phyloP scores from a whole-genome alignment of 2,113 vertebrate species.

The Sterna hirundo region DNA sequence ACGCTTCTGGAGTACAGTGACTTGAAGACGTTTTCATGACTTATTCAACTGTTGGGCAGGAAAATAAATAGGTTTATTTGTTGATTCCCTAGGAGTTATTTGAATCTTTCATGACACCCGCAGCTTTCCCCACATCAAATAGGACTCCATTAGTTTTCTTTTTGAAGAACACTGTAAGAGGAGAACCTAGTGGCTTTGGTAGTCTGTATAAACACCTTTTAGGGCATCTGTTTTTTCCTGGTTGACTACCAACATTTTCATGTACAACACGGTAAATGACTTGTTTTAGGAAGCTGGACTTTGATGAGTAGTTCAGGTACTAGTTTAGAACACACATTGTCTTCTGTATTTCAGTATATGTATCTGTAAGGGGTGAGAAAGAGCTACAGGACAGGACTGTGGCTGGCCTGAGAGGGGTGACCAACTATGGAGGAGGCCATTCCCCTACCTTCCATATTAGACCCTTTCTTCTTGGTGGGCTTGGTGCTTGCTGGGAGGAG shows the following conservation, averaged over 20 bases:
- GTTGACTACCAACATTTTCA: background rate
- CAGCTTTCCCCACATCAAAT: background rate
- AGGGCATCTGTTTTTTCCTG: background rate
- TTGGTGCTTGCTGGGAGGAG: background rate
- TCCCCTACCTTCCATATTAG: background rate
- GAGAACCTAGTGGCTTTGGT: background rate
- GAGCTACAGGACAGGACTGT: background rate
- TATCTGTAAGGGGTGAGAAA: background rate
- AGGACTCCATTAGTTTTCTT: background rate
- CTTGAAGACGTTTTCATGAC: background rate
- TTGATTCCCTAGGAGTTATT: slow-evolving; percentile 5
- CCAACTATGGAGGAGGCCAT: background rate
- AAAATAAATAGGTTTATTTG: slow-evolving; percentile 43
- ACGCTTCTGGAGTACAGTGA: background rate
- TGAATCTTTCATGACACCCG: slow-evolving; percentile 1
- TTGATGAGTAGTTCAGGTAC: background rate
- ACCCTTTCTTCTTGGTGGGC: background rate
- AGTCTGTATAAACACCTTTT: background rate
- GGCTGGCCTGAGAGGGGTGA: background rate
- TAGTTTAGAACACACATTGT: background rate
- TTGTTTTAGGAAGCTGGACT: background rate
- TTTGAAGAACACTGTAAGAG: background rate
- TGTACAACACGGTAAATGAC: background rate
- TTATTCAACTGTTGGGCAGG: slow-evolving; percentile 21
- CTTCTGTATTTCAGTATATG: background rate